These are phyloP conservation scores for Dryoscopus gambensis DNA, from an alignment of 2,113 vertebrate species.

Conservation along the genomic window DNA sequence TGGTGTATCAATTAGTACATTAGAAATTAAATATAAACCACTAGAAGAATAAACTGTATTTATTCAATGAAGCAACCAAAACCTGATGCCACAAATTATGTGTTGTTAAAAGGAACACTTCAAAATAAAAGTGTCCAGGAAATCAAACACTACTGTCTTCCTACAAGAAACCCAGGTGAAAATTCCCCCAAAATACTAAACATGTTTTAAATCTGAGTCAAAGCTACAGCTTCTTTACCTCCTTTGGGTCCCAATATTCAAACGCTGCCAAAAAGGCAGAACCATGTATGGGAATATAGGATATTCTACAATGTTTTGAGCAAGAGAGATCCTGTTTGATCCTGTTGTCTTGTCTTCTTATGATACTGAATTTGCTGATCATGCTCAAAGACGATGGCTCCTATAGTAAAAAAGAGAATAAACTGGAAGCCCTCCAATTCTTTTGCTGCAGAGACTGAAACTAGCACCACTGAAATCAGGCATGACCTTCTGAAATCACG, in stretches of 20 bases:
- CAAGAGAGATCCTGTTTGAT: background rate
- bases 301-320: background rate
- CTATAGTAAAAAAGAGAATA: background rate
- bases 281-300: rapidly evolving
- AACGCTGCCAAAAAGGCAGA: background rate
- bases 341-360: background rate
- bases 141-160: background rate
- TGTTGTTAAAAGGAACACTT: background rate
- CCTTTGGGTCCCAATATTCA: background rate
- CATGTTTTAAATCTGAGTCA: background rate
- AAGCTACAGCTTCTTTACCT: background rate
- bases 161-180: background rate
- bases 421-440: background rate
- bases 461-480: background rate
- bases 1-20: background rate
- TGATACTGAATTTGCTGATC: background rate
- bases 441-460: background rate
- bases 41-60: background rate
- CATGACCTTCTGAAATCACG: background rate
- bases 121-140: background rate
- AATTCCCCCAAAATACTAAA: background rate
- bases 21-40: conserved; percentile 5
- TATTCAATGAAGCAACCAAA: background rate
- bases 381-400: background rate
- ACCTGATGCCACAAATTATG: background rate